Base-by-base conservation (phyloP, 2,888 invertebrate genomes). In the Drosophila sordidapex region DNA sequence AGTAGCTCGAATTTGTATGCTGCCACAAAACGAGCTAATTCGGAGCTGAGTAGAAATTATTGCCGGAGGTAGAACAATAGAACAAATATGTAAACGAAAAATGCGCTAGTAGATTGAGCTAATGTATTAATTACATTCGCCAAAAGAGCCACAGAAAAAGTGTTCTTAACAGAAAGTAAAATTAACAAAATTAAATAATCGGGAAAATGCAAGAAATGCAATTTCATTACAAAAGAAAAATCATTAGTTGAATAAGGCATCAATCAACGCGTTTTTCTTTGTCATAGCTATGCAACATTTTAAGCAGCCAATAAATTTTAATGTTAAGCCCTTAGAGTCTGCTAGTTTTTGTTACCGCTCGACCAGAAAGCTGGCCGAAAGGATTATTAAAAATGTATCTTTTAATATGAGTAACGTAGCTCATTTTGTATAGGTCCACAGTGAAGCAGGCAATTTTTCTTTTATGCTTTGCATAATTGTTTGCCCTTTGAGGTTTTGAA, bases 51-150 rank as follows among this genome's bases (percentile, higher is more conserved):
- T 66, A 72, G 49, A 69, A 68, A 57, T 67, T 46, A 57, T 70
- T 31, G 74, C 88, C 67, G 49, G 38, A 75, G 86, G 81, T 62
- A 54, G n/a, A 51, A 38, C 38, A 59, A 68, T 67, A 64, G 58
- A 64, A 52, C 13, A 66, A 64, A 52, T 27, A 62, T 33, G 31
- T 40, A 54, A 52, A 64, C 43, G 43, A 31, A 60, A 71, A 56
- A 11, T 8, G 51, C 29, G 27, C 27, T 31, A 53, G 62, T 49
- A 57, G 62, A 31, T 49, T 62, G 61, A 57, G 70, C 51, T 53
- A 29, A 71, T 72, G 73, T 72, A 87, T 83, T 83, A 89, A 89
- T 87, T 76, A 81, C 74, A 68, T 70, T 72, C 18, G 73, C 83
- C 76, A 36, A 67, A 57, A 27, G 62, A 56, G 10, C 29, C 13